Evolutionary conservation across 2,888 invertebrate genomes (phyloP).

Genomic region (Leptothorax acervorum): DNA sequence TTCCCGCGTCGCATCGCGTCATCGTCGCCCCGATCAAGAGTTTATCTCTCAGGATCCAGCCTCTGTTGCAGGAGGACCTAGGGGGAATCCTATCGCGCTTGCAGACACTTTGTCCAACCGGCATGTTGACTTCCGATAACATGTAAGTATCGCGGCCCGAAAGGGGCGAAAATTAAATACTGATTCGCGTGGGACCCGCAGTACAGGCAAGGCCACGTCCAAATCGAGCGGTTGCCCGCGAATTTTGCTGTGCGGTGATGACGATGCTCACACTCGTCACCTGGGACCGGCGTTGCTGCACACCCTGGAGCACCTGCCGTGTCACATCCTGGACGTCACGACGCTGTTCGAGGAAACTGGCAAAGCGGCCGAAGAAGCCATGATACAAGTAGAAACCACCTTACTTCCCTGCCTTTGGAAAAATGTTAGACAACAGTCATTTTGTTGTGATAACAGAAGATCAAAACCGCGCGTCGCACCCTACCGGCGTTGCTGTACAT

Average conservation of each 20-base stretch:
- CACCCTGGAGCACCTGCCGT: constrained; percentile 90
- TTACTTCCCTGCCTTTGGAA: not conserved
- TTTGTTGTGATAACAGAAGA: constrained; percentile 87
- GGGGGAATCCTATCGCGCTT: constrained; percentile 85
- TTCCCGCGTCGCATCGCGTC: constrained; percentile 89
- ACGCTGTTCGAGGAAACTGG: constrained; percentile 89
- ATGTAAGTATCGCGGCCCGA: constrained; percentile 61
- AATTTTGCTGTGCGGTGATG: constrained; percentile 86
- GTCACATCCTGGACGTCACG: constrained; percentile 90
- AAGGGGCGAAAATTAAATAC: not conserved
- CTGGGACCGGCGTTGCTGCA: constrained; percentile 93
- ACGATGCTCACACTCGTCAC: constrained; percentile 88
- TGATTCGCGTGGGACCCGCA: constrained; percentile 46
- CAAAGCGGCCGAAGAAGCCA: constrained; percentile 92
- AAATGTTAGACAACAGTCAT: constrained; percentile 13
- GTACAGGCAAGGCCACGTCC: constrained; percentile 73
- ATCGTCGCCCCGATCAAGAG: constrained; percentile 87
- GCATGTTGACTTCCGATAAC: constrained; percentile 82
- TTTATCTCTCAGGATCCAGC: constrained; percentile 87
- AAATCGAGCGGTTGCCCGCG: constrained; percentile 85
- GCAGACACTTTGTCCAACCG: constrained; percentile 87
- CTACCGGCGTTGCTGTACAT: constrained; percentile 87
- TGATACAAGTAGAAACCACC: constrained; percentile 88
- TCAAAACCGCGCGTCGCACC: constrained; percentile 91
- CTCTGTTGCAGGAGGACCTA: constrained; percentile 87